These are phyloP conservation scores for Yasuhikotakia modesta DNA, from an alignment of 2,797 vertebrate genomes.

Conservation along the genomic window DNA sequence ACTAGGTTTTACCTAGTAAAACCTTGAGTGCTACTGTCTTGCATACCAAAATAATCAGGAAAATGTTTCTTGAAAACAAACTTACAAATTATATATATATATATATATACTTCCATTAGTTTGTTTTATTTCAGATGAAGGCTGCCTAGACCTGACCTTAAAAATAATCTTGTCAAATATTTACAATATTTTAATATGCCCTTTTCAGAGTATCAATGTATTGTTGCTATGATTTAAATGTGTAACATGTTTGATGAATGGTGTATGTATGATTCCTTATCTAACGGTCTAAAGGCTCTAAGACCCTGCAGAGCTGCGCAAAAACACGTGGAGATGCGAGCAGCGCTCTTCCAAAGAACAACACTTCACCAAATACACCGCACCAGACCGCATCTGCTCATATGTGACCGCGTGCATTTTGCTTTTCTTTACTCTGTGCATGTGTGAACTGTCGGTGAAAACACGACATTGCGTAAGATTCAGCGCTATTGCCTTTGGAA, in stretches of 20 bases:
- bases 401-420: neutral
- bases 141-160: no score
- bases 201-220: no score
- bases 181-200: no score
- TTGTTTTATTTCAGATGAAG: no score
- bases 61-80: slow-evolving; percentile 12
- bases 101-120: no score
- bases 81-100: neutral
- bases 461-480: slow-evolving; percentile 9
- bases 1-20: no score
- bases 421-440: neutral
- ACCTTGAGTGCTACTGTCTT: slow-evolving; percentile 14
- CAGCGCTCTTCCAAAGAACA: slow-evolving; percentile 28
- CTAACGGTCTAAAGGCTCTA: neutral
- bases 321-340: slow-evolving; percentile 29
- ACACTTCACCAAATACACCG: slow-evolving; percentile 18
- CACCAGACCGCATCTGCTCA: neutral
- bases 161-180: no score
- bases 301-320: slow-evolving; percentile 31
- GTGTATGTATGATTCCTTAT: no score
- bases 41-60: neutral
- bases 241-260: no score
- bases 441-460: neutral
- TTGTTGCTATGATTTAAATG: neutral
- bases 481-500: slow-evolving; percentile 22